A percentile compares a stretch with the other conserved stretches of the same genome.
Evolutionary conservation across 2,113 vertebrate genomes (phyloP).

Genomic region (Orycteropus afer): DNA sequence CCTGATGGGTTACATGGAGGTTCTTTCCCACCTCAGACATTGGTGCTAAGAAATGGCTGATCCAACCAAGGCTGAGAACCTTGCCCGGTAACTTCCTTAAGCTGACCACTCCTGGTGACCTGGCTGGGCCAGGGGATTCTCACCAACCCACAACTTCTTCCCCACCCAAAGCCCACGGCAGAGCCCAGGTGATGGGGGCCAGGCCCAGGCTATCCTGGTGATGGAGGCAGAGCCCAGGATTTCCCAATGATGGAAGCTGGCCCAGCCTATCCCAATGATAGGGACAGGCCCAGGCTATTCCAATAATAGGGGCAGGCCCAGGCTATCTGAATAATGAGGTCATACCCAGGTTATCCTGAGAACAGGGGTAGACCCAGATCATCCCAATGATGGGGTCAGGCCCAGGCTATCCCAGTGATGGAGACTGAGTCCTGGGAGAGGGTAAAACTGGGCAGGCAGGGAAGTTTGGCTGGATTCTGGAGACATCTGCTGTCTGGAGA

Average conservation of each 20-base stretch:
- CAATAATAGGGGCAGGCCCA: neutral
- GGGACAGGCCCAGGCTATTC: neutral
- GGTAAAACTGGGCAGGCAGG: neutral
- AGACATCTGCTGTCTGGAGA: neutral
- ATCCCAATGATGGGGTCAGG: too few species aligned
- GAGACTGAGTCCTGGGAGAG: neutral
- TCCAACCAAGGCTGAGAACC: too few species aligned
- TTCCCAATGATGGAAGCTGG: neutral
- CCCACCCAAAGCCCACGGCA: neutral
- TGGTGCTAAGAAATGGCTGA: neutral
- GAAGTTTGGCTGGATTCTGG: too few species aligned
- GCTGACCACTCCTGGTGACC: too few species aligned
- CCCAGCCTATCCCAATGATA: neutral
- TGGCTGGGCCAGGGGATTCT: neutral
- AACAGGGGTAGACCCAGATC: neutral
- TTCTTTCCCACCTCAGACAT: neutral
- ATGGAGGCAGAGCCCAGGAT: neutral
- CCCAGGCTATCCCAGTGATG: neutral
- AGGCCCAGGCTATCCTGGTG: neutral
- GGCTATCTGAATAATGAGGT: neutral
- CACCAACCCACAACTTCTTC: too few species aligned
- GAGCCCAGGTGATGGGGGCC: neutral
- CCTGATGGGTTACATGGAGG: neutral
- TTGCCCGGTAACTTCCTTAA: accelerated
- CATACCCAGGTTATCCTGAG: neutral